Conservation (phyloP, 2,113 vertebrate species). For the Eonycteris spelaea region DNA sequence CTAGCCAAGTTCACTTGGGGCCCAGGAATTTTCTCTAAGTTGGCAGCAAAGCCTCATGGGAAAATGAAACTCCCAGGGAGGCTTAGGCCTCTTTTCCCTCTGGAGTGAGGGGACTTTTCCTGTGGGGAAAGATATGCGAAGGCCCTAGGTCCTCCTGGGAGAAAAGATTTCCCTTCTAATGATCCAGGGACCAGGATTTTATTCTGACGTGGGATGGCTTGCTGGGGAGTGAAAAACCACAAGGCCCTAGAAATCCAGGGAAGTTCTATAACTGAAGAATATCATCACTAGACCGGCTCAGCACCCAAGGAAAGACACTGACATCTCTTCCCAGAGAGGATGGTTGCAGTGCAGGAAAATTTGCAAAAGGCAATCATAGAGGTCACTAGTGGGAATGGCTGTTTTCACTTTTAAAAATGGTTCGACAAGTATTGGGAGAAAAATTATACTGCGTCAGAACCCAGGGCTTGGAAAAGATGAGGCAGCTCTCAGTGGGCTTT, state of each 20-base stretch:
- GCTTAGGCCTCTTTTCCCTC: not conserved
- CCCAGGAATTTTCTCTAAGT: not conserved
- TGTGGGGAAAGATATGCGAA: not conserved
- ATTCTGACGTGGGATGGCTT: not conserved
- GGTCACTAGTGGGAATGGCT: not conserved
- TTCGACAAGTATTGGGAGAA: not conserved
- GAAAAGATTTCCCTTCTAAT: not conserved
- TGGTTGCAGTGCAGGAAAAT: not conserved
- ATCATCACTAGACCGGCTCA: not conserved
- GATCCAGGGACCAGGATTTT: not conserved
- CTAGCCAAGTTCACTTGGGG: not conserved
- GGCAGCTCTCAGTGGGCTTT: constrained; percentile 41
- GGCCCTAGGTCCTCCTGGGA: not conserved
- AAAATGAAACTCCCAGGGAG: not conserved
- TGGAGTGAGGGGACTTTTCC: not conserved
- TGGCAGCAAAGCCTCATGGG: constrained; percentile 11
- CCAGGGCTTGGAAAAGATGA: constrained; percentile 43
- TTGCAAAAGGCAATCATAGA: not conserved
- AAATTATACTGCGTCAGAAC: constrained; percentile 37
- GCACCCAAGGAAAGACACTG: not conserved
- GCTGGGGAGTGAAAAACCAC: not conserved
- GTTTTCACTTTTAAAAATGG: constrained; percentile 34
- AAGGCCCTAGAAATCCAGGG: not conserved
- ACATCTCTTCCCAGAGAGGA: not conserved
- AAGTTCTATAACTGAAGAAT: not conserved